Evolutionary conservation across 2,113 vertebrate species (phyloP).

Genomic region (Gallinago media): DNA sequence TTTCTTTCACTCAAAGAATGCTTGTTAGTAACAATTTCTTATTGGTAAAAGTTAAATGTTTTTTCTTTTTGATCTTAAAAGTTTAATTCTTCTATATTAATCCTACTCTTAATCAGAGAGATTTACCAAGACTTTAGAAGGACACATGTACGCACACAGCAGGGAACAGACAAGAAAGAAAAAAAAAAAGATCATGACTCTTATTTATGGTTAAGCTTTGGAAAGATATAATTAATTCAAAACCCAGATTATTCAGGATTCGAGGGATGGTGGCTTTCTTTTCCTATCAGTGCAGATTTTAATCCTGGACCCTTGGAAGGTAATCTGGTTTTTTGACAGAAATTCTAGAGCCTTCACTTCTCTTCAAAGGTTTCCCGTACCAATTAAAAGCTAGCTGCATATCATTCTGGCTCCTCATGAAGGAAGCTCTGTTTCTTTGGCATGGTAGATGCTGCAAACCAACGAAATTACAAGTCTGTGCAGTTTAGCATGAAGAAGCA

Average conservation of each 20-base stretch:
- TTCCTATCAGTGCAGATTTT: slow-evolving; percentile 23
- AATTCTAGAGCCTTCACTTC: slow-evolving; percentile 15
- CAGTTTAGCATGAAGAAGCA: background rate
- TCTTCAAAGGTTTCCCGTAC: slow-evolving; percentile 9
- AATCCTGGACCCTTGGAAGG: background rate
- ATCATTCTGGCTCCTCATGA: background rate
- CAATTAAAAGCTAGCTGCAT: slow-evolving; percentile 1
- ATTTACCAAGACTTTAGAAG: slow-evolving; percentile 51
- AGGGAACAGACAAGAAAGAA: slow-evolving; percentile 13
- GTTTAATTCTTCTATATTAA: slow-evolving; percentile 63
- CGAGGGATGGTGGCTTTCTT: background rate
- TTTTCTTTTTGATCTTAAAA: slow-evolving; percentile 55
- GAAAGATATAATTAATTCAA: slow-evolving; percentile 61
- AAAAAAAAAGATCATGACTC: background rate
- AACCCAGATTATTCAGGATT: slow-evolving; percentile 55
- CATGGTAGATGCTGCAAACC: background rate
- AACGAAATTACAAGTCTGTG: background rate
- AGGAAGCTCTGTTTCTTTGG: background rate
- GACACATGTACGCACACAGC: slow-evolving; percentile 21
- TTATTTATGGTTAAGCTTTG: slow-evolving; percentile 52
- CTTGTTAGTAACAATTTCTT: slow-evolving; percentile 50
- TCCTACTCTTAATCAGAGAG: slow-evolving; percentile 57
- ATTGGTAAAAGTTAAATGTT: slow-evolving; percentile 39
- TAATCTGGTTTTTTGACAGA: background rate
- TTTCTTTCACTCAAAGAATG: slow-evolving; percentile 38